Percentiles rank a stretch among this genome's conserved stretches.
These are phyloP conservation scores for Agapostemon virescens DNA, from an alignment of 2,888 invertebrate species.

Conservation along the genomic window DNA sequence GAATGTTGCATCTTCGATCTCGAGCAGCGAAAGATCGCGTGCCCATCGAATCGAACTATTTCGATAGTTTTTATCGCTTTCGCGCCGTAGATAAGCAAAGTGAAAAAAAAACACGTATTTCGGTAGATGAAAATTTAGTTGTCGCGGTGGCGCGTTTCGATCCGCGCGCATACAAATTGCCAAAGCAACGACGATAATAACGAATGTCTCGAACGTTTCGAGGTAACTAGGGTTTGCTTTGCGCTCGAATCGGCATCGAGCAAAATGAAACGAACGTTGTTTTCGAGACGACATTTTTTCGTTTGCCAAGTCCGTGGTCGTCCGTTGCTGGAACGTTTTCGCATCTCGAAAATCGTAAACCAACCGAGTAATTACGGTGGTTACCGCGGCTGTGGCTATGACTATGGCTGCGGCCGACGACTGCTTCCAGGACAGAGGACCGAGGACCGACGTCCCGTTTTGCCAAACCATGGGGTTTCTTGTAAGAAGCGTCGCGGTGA, in stretches of 20 bases:
- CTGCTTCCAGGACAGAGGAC: constrained; percentile 5
- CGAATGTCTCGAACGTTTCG: too few relatives aligned
- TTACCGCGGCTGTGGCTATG: constrained; percentile 17
- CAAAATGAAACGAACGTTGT: neutral
- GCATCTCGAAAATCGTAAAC: constrained; percentile 41
- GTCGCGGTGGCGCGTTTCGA: too few relatives aligned
- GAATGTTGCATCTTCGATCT: too few relatives aligned
- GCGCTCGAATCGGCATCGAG: neutral
- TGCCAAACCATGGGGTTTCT: constrained; percentile 16
- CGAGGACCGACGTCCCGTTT: constrained; percentile 6
- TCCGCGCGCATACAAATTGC: too few relatives aligned
- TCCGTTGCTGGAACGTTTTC: neutral
- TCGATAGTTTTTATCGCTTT: neutral
- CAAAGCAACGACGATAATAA: too few relatives aligned
- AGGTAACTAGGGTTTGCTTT: too few relatives aligned
- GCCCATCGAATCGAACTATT: neutral
- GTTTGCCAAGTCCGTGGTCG: neutral
- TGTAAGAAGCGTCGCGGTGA: constrained; percentile 35
- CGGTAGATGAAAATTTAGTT: too few relatives aligned
- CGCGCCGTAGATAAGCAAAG: too few relatives aligned
- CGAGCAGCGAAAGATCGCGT: neutral
- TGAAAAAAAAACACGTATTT: too few relatives aligned
- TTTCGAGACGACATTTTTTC: neutral
- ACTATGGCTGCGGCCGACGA: constrained; percentile 21
- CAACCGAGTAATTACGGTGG: constrained; percentile 45